Evolutionary conservation across 2,797 vertebrate species (phyloP).

Genomic region (Nasua narica): DNA sequence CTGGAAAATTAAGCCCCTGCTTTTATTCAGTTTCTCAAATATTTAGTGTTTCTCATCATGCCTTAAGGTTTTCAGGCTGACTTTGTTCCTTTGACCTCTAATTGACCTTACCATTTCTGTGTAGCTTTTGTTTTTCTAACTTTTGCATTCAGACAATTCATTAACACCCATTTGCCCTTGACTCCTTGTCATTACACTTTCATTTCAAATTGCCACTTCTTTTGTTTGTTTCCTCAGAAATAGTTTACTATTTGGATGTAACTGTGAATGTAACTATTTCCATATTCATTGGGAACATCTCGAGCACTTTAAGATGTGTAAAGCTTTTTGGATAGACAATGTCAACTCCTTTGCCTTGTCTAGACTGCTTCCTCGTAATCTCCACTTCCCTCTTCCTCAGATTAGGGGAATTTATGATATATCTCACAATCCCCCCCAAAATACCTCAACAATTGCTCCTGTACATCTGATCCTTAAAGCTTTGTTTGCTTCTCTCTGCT

Average conservation of each 20-base stretch:
- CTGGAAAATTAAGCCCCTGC: neutral
- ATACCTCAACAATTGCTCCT: neutral
- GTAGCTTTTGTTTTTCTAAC: neutral
- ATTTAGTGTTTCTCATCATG: neutral
- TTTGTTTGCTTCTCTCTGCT: neutral
- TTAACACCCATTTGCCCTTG: neutral
- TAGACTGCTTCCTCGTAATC: neutral
- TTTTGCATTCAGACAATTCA: neutral
- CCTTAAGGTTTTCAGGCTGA: neutral
- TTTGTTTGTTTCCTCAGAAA: constrained; percentile 30
- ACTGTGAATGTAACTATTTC: neutral
- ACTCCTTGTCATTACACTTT: neutral
- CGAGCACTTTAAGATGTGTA: neutral
- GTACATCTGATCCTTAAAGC: neutral
- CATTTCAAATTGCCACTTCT: neutral
- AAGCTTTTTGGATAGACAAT: neutral
- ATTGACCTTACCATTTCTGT: neutral
- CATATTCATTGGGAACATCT: neutral
- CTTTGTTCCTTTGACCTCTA: neutral
- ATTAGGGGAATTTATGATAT: neutral
- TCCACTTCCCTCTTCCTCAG: neutral
- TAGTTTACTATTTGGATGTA: neutral
- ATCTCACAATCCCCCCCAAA: neutral
- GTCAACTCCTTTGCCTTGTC: neutral
- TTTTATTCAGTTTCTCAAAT: constrained; percentile 5